These are phyloP conservation scores for Erpetoichthys calabaricus DNA, from an alignment of 2,797 vertebrate genomes.

Conservation along the genomic window DNA sequence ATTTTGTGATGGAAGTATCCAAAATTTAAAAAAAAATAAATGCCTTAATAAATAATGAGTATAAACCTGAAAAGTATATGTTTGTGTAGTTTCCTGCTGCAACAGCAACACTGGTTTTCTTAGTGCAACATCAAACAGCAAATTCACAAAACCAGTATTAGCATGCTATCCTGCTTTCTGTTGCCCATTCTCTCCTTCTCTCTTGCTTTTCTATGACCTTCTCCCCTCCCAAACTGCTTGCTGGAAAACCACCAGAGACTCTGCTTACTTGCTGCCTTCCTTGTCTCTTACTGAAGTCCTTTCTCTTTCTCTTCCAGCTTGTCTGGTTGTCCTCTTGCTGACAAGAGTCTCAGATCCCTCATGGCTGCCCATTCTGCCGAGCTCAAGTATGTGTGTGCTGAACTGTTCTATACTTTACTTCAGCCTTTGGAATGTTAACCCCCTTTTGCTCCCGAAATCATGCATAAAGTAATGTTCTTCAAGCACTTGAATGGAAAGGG, in stretches of 20 bases:
- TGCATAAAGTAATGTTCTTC: no score
- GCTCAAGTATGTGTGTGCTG: conserved; percentile 92
- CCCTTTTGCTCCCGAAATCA: conserved; percentile 9
- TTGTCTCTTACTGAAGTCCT: conserved; percentile 19
- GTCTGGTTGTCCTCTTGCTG: conserved; percentile 99
- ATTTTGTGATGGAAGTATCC: no score
- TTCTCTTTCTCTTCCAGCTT: conserved; percentile 75
- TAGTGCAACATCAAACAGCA: no score
- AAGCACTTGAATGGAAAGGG: no score
- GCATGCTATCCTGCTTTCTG: conserved; percentile 39
- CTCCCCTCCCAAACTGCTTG: conserved; percentile 27
- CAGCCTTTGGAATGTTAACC: conserved; percentile 24
- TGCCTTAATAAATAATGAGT: no score
- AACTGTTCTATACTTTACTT: conserved; percentile 29
- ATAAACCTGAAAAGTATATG: no score
- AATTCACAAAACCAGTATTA: no score
- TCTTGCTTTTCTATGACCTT: conserved; percentile 33
- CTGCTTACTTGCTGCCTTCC: conserved; percentile 3
- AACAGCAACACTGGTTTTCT: no score
- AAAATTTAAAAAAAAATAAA: no score
- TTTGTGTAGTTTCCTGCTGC: no score
- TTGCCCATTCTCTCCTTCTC: conserved; percentile 15
- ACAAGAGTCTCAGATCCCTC: conserved; percentile 99
- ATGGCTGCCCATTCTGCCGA: conserved; percentile 98
- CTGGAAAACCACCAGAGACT: neutral